These are phyloP conservation scores for Lithophane ornitopus DNA, from an alignment of 2,888 invertebrate genomes.

Conservation along the genomic window DNA sequence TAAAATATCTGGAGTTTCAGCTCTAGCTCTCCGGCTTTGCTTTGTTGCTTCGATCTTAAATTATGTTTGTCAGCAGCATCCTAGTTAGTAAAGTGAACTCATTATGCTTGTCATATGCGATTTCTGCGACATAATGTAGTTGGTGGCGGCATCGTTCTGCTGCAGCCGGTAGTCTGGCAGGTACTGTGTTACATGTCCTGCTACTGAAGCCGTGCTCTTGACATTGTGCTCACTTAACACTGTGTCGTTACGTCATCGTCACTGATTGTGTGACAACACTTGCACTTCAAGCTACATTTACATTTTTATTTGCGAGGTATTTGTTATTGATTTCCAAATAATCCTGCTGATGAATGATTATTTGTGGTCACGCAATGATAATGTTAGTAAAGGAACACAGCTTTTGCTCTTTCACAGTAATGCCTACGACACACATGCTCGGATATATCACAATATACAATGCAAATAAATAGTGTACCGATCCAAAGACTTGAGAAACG, in stretches of 20 bases:
- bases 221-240: conserved; percentile 47
- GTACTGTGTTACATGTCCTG: not conserved
- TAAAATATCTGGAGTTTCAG: not conserved
- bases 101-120: no score
- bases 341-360: not conserved
- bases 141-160: not conserved
- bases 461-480: not conserved
- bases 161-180: no score
- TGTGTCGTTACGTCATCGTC: conserved; percentile 9
- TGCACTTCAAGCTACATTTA: not conserved
- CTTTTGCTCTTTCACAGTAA: not conserved
- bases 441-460: not conserved
- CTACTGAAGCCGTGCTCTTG: conserved; percentile 32
- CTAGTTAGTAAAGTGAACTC: not conserved
- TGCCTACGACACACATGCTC: not conserved
- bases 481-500: not conserved
- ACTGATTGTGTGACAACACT: conserved; percentile 2
- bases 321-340: conserved; percentile 4
- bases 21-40: not conserved
- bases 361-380: not conserved
- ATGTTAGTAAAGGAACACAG: no score
- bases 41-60: not conserved
- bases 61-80: not conserved
- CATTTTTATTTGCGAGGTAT: not conserved
- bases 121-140: not conserved